Evolutionary conservation across 2,888 invertebrate species (phyloP), one percentile per base, ranked within the genome.

Genomic region (Platycnemis pennipes): DNA sequence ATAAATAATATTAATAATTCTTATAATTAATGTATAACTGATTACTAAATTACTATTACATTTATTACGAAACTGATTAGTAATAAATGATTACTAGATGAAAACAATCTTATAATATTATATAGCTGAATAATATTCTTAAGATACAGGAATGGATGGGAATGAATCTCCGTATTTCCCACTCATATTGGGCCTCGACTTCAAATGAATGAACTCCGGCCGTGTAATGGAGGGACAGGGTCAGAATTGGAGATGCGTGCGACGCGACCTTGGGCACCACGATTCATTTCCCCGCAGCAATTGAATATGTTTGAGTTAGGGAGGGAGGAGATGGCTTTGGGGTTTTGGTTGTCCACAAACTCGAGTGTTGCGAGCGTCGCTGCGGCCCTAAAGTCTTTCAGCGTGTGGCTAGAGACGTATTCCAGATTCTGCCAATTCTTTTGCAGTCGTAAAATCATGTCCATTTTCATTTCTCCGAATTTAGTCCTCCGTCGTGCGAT

Each of bases 201-300:
- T 89, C 56, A 53, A 53, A 44, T 37, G 37, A 89, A 56, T 89
- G 56, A 56, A 42, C 42, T 89, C 89, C 56, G 89, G 89, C 63
- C 89, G 42, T 37, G 56, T 26, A 56, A 89, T 56, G 63, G 89
- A 89, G 42, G 89, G 63, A 91, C 69, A 91, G 91, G 44, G 63
- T 91, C 63, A 91, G 44, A 22, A n/a, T 26, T 22, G 16, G 53
- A 8, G 63, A 63, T 26, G n/a, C 44, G 91, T 45, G 91, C 91
- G n/a, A 26, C 13, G 26, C 63, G 63, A 44, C 91, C 63, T 91
- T 91, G 91, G 91, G 44, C 87, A n/a, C 46, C n/a, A 11, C 45
- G 46, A 87, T 91, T 42, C 89, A 2, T 26, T 56, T 89, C 42
- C 56, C 42, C 44, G 56, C 91, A 0, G 49, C 91, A 42, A 69